Base-by-base conservation (phyloP, 2,888 invertebrate species). In the Agrilus mali region DNA sequence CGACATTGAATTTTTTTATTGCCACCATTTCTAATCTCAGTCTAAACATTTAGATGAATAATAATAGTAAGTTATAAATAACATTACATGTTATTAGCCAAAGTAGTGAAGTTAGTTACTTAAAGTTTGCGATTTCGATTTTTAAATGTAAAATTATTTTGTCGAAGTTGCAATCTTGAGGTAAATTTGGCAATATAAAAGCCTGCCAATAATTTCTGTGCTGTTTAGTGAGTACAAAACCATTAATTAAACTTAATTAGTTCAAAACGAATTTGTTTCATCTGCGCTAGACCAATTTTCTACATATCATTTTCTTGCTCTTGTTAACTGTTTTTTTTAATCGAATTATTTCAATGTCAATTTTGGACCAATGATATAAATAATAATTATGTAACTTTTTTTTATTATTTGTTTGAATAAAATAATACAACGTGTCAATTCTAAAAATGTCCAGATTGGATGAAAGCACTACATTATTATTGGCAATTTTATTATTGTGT, bases 401-500 rank as follows among this genome's bases (percentile, higher is more conserved):
- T 27, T 27, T 10, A 10, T 27, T 4, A 27, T 27, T 27, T 27
- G 27, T 27, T 27, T 27, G 10, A 27, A 27, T 27, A 27, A 27
- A 27, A 27, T 27, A 27, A 27, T 27, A 27, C 27, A 27, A 27
- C 27, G 27, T 27, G 27, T 27, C 27, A 27, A 27, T 27, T 27
- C 27, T 27, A 27, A 27, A 20, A 27, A 27, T 27, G 27, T 27
- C 27, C 27, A 27, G 10, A 10, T 27, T 27, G 27, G 27, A 36
- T 27, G 14, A 34, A 22, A 15, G 12, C 32, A 36, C 47, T 47
- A 55, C 47, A 47, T 55, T 57, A 63, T 64, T 65, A 63, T 65
- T 65, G 64, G 63, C 65, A 64, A 59, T 62, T 59, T 61, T 63
- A 55, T 60, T 59, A 58, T 58, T 49, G 48, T 55, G 57, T 59